Evolutionary conservation across 1,140 invertebrate species (phyloP), one percentile per base, ranked within the genome.

Genomic region (Tachypleus tridentatus): DNA sequence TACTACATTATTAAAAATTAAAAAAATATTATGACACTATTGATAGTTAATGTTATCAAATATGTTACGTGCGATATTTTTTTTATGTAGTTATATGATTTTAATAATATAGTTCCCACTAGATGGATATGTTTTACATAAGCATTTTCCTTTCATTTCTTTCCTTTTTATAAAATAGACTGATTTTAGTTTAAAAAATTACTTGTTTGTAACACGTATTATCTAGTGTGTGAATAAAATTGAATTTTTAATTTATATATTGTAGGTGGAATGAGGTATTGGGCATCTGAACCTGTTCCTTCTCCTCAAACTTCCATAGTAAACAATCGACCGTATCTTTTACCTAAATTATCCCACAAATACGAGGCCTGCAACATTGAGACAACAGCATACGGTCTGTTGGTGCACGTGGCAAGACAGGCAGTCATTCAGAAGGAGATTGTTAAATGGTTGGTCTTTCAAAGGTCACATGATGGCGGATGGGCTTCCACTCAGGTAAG

Each of bases 311-410:
- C 83, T 49, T 92, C 93, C 75, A 81, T 87, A 68, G 91, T 93
- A 77, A 94, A 93, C 77, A 90, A 94, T 72, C 89, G 90, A 72
- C 89, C 88, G 3, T 96, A 93, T 80, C 77, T 88, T 0, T 74
- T 93, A 11, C 91, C 93, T 0, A 82, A 93, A 1, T 76, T 93
- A 61, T 88, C 89, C 0, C 89, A 92, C 72, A 85, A 85, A 69
- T 94, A 91, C 74, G 93, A 97, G 77, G 85, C 89, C 0, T 86
- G 88, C 70, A 96, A 96, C 74, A 89, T 97, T 49, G 92, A 95
- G 73, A 85, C 92, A 0, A 97, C 93, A 0, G 88, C 93, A 0
- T 97, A 95, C 74, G 93, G 88, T 4, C 77, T 98, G 10, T 75
- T 97, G 67, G 87, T 91, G 0, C 91, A 94, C 74, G 89, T 91